phyloP scores from a whole-genome alignment of 2,113 vertebrate genomes.

The Lasiurus borealis region DNA sequence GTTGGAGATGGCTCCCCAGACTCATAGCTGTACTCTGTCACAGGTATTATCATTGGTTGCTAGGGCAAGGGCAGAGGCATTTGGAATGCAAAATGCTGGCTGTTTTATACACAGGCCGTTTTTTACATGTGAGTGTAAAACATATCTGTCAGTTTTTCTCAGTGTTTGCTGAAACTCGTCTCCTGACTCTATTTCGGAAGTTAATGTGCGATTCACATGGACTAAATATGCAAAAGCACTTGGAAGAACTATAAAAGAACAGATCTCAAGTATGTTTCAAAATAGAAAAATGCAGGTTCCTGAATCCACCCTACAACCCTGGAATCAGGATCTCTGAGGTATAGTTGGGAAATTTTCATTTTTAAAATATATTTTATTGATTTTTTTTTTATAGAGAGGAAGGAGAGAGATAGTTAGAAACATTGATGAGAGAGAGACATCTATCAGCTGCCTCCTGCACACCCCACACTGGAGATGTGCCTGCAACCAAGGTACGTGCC shows the following conservation, averaged over 20 bases:
- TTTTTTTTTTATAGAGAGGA: too few species aligned
- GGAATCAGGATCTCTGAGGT: neutral
- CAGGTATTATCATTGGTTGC: neutral
- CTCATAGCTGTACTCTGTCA: neutral
- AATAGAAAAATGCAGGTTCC: constrained; percentile 1
- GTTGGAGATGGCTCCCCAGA: neutral
- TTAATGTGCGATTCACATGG: neutral
- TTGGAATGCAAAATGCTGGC: neutral
- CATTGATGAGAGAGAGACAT: too few species aligned
- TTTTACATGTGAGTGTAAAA: neutral
- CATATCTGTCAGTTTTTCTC: neutral
- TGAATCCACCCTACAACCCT: neutral
- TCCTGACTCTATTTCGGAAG: neutral
- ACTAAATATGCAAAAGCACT: constrained; percentile 28
- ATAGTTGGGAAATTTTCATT: neutral
- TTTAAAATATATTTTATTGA: too few species aligned
- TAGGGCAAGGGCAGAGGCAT: neutral
- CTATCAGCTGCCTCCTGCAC: too few species aligned
- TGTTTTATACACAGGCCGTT: neutral
- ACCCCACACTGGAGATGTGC: too few species aligned
- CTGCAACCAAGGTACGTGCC: too few species aligned
- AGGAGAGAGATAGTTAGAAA: too few species aligned
- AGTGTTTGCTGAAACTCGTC: neutral
- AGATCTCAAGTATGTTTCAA: neutral
- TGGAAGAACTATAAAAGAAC: neutral